Conservation (phyloP, 1,140 invertebrate species). For the Aphaenogaster ashmeadi region DNA sequence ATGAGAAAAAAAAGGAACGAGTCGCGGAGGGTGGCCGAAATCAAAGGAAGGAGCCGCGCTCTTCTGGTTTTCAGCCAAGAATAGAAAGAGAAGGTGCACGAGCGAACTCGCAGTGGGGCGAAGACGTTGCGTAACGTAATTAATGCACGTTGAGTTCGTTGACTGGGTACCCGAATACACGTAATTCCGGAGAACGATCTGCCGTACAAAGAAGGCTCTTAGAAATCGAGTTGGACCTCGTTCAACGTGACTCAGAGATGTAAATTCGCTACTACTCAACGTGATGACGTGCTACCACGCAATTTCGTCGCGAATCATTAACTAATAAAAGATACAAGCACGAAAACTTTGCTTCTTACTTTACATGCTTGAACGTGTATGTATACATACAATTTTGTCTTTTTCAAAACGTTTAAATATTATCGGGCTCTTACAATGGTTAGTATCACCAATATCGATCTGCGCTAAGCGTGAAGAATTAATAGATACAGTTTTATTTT, state of each 20-base stretch:
- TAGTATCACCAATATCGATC: not conserved
- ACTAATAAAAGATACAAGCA: not conserved
- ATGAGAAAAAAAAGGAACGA: conserved; percentile 27
- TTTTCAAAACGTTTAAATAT: not conserved
- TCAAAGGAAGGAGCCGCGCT: not conserved
- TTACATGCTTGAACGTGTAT: not conserved
- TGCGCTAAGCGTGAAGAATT: not conserved
- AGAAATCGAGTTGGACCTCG: conserved; percentile 28
- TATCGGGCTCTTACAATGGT: not conserved
- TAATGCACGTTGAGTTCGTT: conserved; percentile 76
- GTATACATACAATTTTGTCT: not conserved
- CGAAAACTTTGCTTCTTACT: not conserved
- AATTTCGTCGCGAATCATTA: conserved; percentile 7
- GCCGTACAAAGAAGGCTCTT: conserved; percentile 4
- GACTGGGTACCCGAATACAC: conserved; percentile 66
- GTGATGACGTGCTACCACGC: not conserved
- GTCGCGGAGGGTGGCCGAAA: conserved; percentile 20
- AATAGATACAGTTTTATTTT: not conserved
- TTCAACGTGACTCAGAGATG: conserved; percentile 30
- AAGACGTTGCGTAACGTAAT: conserved; percentile 78
- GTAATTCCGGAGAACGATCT: conserved; percentile 69
- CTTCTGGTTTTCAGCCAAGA: not conserved
- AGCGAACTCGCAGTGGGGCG: conserved; percentile 36
- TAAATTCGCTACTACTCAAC: not conserved
- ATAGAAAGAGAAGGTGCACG: conserved; percentile 9